Conservation (phyloP, 2,888 invertebrate genomes). For the Apocheima hispidaria region DNA sequence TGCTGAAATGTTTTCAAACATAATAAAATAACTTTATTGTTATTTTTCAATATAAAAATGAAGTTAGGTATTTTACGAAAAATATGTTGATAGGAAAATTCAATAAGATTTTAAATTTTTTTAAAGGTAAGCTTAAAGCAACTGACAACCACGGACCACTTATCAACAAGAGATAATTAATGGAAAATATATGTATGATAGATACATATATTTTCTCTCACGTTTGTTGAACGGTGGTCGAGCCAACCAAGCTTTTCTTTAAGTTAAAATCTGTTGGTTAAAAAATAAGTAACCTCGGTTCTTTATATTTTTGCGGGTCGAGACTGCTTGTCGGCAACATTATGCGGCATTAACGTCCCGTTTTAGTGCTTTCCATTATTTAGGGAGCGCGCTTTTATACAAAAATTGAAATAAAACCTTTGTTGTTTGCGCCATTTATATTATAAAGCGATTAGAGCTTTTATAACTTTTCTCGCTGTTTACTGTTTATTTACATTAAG, state of each 20-base stretch:
- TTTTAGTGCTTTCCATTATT: conserved; percentile 38
- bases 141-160: no score
- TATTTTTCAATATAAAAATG: background rate
- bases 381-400: conserved; percentile 22
- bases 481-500: background rate
- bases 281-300: conserved; percentile 22
- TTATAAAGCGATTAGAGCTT: conserved; percentile 35
- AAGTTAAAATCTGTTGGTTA: no score
- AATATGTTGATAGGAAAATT: background rate
- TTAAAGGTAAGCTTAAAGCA: no score
- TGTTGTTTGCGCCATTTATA: conserved; percentile 28
- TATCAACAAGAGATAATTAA: no score
- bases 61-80: background rate
- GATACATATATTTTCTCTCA: no score
- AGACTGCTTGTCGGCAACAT: conserved; percentile 38
- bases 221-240: no score
- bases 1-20: background rate
- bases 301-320: conserved; percentile 34
- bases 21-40: conserved; percentile 2
- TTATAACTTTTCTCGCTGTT: conserved; percentile 14
- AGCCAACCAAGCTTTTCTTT: background rate
- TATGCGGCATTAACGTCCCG: conserved; percentile 36
- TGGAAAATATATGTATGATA: no score
- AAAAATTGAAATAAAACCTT: conserved; percentile 32
- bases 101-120: background rate